phyloP scores from a whole-genome alignment of 2,888 invertebrate species.

The Psylliodes chrysocephalus region DNA sequence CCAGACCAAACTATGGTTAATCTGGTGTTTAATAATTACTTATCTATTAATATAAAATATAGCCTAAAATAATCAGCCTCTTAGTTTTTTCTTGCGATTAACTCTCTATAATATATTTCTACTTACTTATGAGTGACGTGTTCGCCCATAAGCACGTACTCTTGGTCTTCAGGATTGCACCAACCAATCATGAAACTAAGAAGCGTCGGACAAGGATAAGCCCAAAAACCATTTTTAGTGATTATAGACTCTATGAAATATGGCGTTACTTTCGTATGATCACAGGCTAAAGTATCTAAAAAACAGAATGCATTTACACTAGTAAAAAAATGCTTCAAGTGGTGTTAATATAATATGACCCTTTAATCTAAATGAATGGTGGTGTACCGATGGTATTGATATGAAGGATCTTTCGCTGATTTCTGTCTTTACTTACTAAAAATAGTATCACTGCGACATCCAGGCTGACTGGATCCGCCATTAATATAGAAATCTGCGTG shows the following conservation, averaged over 20 bases:
- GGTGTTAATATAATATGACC: too few relatives aligned
- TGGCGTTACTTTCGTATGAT: conserved; percentile 90
- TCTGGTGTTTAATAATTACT: too few relatives aligned
- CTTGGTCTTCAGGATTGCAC: conserved; percentile 82
- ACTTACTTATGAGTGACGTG: conserved; percentile 80
- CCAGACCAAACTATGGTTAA: too few relatives aligned
- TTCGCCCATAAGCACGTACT: conserved; percentile 89
- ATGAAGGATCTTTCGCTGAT: too few relatives aligned
- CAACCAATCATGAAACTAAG: conserved; percentile 86
- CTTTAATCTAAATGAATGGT: too few relatives aligned
- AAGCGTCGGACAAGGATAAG: conserved; percentile 83
- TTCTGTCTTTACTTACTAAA: conserved; percentile 74
- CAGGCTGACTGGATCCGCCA: conserved; percentile 88
- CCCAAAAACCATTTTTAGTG: conserved; percentile 82
- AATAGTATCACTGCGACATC: conserved; percentile 83
- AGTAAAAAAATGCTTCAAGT: too few relatives aligned
- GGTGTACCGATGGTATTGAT: too few relatives aligned
- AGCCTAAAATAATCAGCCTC: too few relatives aligned
- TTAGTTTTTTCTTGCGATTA: too few relatives aligned
- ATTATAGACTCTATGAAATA: conserved; percentile 91
- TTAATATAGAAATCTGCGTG: conserved; percentile 92
- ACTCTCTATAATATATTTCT: too few relatives aligned
- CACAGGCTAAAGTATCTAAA: conserved; percentile 86
- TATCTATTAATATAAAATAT: too few relatives aligned
- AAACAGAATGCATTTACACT: too few relatives aligned